phyloP scores from a whole-genome alignment of 1,140 invertebrate species.

The Onthophagus taurus region DNA sequence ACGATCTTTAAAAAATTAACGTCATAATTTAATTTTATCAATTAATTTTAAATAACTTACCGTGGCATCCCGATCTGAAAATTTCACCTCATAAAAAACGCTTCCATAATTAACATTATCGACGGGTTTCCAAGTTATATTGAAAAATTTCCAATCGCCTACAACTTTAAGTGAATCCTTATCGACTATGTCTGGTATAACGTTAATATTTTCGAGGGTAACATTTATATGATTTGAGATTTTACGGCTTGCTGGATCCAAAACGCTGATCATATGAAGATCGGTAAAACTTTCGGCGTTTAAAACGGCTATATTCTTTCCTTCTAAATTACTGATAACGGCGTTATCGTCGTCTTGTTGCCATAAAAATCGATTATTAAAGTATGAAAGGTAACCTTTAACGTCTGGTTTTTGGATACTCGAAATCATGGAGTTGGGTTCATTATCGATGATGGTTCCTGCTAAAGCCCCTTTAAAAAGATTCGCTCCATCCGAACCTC shows the following conservation, averaged over 20 bases:
- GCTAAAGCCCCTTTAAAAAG: slow-evolving; percentile 58
- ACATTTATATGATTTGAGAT: not conserved
- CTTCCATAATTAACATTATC: slow-evolving; percentile 66
- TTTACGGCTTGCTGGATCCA: slow-evolving; percentile 47
- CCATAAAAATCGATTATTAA: slow-evolving; percentile 71
- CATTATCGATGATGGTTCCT: slow-evolving; percentile 31
- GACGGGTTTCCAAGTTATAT: slow-evolving; percentile 68
- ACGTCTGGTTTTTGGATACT: slow-evolving; percentile 43
- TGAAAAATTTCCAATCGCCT: slow-evolving; percentile 66
- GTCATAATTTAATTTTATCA: not conserved
- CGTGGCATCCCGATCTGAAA: slow-evolving; percentile 37
- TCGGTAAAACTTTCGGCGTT: slow-evolving; percentile 49
- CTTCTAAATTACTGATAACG: slow-evolving; percentile 66
- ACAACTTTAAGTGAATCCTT: slow-evolving; percentile 51
- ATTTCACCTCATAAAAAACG: slow-evolving; percentile 74
- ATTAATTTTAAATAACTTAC: slow-evolving; percentile 23
- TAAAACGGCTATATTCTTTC: slow-evolving; percentile 65
- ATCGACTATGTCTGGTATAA: slow-evolving; percentile 59
- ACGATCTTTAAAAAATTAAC: slow-evolving; percentile 36
- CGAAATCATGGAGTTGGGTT: too few species aligned
- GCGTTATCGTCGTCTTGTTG: slow-evolving; percentile 64
- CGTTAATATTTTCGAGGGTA: slow-evolving; percentile 41
- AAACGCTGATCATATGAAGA: slow-evolving; percentile 61
- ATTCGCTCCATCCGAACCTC: slow-evolving; percentile 63
- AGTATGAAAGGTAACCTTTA: slow-evolving; percentile 62